A percentile compares a stretch with the other conserved stretches of the same genome.
These are phyloP conservation scores for Drosophila auraria DNA, from an alignment of 1,140 invertebrate species.

Conservation along the genomic window DNA sequence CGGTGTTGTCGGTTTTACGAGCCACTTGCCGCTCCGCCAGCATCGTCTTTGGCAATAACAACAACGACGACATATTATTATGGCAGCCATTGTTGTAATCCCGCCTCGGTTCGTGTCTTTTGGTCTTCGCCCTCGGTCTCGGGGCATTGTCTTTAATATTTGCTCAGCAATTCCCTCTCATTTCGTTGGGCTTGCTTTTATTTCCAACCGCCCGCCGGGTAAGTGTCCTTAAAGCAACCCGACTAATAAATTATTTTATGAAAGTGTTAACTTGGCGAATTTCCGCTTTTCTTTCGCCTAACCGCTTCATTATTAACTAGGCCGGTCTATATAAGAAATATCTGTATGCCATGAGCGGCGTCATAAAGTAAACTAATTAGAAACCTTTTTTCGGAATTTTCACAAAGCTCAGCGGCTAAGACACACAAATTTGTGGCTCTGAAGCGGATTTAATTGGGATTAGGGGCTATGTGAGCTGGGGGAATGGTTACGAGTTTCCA, in stretches of 20 bases:
- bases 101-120: slow-evolving; percentile 44
- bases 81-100: slow-evolving; percentile 79
- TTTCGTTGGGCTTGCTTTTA: slow-evolving; percentile 58
- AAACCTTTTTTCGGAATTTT: slow-evolving; percentile 45
- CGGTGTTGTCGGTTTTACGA: slow-evolving; percentile 81
- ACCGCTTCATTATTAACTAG: slow-evolving; percentile 59
- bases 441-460: slow-evolving; percentile 21
- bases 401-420: slow-evolving; percentile 31
- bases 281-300: slow-evolving; percentile 38
- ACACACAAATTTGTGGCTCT: slow-evolving; percentile 42
- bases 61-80: slow-evolving; percentile 76
- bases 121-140: slow-evolving; percentile 17
- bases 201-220: slow-evolving; percentile 54
- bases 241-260: slow-evolving; percentile 81
- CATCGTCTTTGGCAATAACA: slow-evolving; percentile 34
- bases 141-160: slow-evolving; percentile 75
- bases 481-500: neutral
- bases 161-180: slow-evolving; percentile 62
- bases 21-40: slow-evolving; percentile 69
- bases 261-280: slow-evolving; percentile 81
- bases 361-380: slow-evolving; percentile 76
- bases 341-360: slow-evolving; percentile 22
- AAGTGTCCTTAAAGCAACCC: slow-evolving; percentile 50
- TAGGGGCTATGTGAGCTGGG: neutral
- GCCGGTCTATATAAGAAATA: slow-evolving; percentile 22